Evolutionary conservation across 1,140 invertebrate species (phyloP).

Genomic region (Drosophila busckii): DNA sequence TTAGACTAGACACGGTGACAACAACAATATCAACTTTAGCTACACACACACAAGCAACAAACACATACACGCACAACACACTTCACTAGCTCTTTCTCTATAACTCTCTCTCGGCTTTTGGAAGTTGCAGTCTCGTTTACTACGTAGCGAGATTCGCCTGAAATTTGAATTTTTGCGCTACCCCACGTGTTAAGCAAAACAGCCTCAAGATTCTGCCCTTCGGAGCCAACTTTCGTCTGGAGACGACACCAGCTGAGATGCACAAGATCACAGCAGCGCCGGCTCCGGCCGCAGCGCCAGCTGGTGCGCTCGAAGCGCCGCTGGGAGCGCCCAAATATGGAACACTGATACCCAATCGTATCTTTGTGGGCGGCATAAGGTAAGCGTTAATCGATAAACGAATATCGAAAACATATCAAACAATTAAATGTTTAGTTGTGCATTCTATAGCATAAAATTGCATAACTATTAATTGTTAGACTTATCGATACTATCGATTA

Average conservation of each 20-base stretch:
- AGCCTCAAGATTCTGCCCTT: slow-evolving; percentile 78
- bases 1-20: slow-evolving; percentile 1
- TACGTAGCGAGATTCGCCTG: no score
- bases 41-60: background rate
- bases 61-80: no score
- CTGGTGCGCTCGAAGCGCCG: slow-evolving; percentile 77
- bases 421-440: no score
- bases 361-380: slow-evolving; percentile 84
- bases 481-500: no score
- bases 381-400: no score
- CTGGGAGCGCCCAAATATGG: slow-evolving; percentile 86
- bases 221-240: slow-evolving; percentile 75
- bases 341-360: slow-evolving; percentile 93
- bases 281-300: slow-evolving; percentile 54
- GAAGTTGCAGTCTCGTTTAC: no score
- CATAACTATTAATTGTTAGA: no score
- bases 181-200: slow-evolving; percentile 31
- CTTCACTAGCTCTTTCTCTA: no score
- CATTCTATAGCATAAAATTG: no score
- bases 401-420: no score
- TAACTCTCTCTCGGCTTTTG: background rate
- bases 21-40: background rate
- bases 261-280: slow-evolving; percentile 73
- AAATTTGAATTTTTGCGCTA: slow-evolving; percentile 26
- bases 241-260: slow-evolving; percentile 73